phyloP scores from a whole-genome alignment of 2,888 invertebrate genomes.

The Scaptomyza parva region DNA sequence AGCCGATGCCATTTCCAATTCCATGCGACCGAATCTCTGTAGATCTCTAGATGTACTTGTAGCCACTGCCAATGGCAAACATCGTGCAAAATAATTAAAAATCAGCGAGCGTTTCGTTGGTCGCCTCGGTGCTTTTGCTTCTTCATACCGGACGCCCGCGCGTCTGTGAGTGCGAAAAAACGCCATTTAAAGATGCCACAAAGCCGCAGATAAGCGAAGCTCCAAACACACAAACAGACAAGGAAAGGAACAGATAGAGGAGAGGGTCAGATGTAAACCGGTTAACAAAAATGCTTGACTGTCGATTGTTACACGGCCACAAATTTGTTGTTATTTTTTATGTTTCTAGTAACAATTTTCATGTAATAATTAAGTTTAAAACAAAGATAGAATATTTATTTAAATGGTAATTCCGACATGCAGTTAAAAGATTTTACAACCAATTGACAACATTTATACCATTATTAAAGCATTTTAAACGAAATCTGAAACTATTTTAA shows the following conservation, averaged over 20 bases:
- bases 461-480: no score
- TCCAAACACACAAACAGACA: conserved; percentile 21
- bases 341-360: neutral
- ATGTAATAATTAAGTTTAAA: no score
- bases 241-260: neutral
- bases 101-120: conserved; percentile 65
- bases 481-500: no score
- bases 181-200: conserved; percentile 80
- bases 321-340: neutral
- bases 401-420: no score
- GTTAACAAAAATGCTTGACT: conserved; percentile 65
- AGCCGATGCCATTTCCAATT: conserved; percentile 19
- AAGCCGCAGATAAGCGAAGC: conserved; percentile 77
- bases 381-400: no score
- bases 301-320: neutral
- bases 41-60: conserved; percentile 8
- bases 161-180: conserved; percentile 77
- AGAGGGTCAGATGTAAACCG: conserved; percentile 52
- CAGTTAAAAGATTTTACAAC: no score
- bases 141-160: conserved; percentile 50
- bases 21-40: conserved; percentile 7
- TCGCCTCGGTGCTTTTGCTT: neutral
- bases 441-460: no score
- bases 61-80: conserved; percentile 59
- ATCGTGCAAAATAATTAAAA: conserved; percentile 77